Evolutionary conservation across 2,113 vertebrate species (phyloP).

Genomic region (Grantiella picta): DNA sequence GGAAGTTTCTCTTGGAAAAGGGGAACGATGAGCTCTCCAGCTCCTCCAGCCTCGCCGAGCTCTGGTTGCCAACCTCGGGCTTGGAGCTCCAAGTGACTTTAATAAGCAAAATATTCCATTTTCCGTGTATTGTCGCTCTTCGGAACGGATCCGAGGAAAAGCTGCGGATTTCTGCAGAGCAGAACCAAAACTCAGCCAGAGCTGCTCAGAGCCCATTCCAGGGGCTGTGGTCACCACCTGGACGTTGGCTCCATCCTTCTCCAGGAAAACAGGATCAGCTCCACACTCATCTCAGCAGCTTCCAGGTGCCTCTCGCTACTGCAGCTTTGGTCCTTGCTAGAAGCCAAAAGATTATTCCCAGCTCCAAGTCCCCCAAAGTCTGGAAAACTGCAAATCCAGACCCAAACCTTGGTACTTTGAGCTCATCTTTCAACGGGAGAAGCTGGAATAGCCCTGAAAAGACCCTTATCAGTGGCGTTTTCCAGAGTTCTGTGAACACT

Average conservation of each 20-base stretch:
- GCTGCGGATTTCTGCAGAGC: not conserved
- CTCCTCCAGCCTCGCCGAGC: conserved; percentile 33
- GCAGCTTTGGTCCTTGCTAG: not conserved
- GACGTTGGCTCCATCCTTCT: not conserved
- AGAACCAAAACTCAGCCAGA: not conserved
- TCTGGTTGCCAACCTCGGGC: conserved; percentile 36
- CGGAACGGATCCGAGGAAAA: not conserved
- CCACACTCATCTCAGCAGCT: not conserved
- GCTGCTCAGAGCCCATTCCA: not conserved
- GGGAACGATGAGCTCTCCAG: not conserved
- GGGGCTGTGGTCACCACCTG: not conserved
- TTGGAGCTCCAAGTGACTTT: conserved; percentile 33
- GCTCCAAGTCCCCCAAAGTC: not conserved
- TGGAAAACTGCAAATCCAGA: not conserved
- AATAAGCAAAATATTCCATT: conserved; percentile 53
- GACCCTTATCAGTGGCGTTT: not conserved
- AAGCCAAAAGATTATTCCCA: not conserved
- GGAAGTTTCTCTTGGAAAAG: conserved; percentile 55
- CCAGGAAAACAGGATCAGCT: not conserved
- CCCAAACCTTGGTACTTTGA: not conserved
- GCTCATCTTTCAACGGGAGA: not conserved
- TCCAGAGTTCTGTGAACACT: not conserved
- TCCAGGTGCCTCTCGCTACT: conserved; percentile 1
- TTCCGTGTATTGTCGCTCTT: conserved; percentile 34
- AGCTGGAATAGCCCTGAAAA: not conserved